phyloP scores from a whole-genome alignment of 2,888 invertebrate genomes.

The Tetranychus truncatus region DNA sequence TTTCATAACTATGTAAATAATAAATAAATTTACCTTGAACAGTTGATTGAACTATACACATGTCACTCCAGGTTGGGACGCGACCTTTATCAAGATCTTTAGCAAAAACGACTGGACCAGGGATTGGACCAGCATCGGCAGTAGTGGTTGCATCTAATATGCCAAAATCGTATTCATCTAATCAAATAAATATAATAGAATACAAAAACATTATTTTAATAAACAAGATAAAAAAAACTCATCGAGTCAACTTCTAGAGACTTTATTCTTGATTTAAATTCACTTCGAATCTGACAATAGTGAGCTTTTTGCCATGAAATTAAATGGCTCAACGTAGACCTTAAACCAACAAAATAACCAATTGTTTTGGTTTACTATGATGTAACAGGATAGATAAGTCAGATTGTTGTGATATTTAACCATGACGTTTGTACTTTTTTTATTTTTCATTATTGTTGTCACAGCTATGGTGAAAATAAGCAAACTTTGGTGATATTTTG shows the following conservation, averaged over 20 bases:
- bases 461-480: too few relatives aligned
- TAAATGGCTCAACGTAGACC: too few relatives aligned
- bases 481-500: too few relatives aligned
- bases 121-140: conserved; percentile 9
- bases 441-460: too few relatives aligned
- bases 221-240: not conserved
- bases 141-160: not conserved
- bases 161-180: conserved; percentile 11
- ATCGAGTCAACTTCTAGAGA: not conserved
- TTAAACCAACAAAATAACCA: too few relatives aligned
- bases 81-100: not conserved
- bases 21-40: not conserved
- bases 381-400: too few relatives aligned
- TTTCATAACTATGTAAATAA: not conserved
- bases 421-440: too few relatives aligned
- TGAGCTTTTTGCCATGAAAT: too few relatives aligned
- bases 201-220: conserved; percentile 4
- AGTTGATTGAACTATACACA: conserved; percentile 20
- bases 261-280: not conserved
- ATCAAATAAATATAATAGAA: not conserved
- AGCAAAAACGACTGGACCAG: not conserved
- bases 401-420: too few relatives aligned
- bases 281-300: too few relatives aligned
- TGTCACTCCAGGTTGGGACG: conserved; percentile 22
- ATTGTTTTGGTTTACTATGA: too few relatives aligned